A percentile compares a stretch with the other conserved stretches of the same genome.
phyloP scores from a whole-genome alignment of 2,113 vertebrate species.

The Strix uralensis region DNA sequence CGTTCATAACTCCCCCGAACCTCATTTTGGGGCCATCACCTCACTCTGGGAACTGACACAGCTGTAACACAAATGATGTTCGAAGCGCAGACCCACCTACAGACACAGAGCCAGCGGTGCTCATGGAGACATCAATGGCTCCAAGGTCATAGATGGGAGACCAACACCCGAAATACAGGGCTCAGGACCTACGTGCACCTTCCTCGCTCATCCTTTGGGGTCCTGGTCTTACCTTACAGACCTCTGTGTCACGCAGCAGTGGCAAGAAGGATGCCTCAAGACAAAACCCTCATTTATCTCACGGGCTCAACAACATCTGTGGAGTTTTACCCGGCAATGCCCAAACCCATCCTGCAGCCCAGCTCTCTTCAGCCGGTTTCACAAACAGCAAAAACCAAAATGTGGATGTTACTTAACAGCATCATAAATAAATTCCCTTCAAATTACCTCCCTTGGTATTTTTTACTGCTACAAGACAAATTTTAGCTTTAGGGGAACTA shows the following conservation, averaged over 20 bases:
- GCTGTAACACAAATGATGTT: not conserved
- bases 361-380: not conserved
- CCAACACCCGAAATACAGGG: not conserved
- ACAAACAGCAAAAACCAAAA: not conserved
- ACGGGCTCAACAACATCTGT: accelerated
- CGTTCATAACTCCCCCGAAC: not conserved
- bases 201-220: not conserved
- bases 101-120: accelerated
- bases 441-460: not conserved
- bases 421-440: constrained; percentile 12
- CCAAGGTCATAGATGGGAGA: not conserved
- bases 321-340: not conserved
- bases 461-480: not conserved
- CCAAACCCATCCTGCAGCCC: not conserved
- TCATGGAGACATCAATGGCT: accelerated
- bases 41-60: not conserved
- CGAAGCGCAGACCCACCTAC: not conserved
- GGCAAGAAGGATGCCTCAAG: not conserved
- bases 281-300: not conserved
- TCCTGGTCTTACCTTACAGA: not conserved
- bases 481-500: not conserved
- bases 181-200: not conserved
- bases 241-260: not conserved
- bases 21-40: constrained; percentile 10
- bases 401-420: not conserved